These are phyloP conservation scores for Nymphalis io DNA, from an alignment of 1,140 invertebrate species.

Conservation along the genomic window DNA sequence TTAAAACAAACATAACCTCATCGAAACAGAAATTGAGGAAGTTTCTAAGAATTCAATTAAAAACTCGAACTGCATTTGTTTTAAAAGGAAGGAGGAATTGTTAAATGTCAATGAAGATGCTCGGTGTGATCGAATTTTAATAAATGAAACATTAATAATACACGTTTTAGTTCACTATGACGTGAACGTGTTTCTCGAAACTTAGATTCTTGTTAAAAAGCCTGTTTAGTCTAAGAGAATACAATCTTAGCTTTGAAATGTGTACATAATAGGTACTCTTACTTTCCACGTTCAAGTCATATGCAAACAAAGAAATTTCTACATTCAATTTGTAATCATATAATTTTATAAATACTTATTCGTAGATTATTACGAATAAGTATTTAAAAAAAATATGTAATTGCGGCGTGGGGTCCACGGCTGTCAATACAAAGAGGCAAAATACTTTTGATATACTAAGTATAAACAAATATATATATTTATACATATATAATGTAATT, in stretches of 20 bases:
- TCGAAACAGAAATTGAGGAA: conserved; percentile 11
- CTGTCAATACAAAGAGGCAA: too few species aligned
- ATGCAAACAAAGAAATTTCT: background rate
- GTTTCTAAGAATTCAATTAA: conserved; percentile 14
- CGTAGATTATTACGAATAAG: too few species aligned
- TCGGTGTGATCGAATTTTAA: conserved; percentile 13
- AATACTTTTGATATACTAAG: too few species aligned
- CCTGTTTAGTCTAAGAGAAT: background rate
- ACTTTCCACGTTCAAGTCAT: background rate
- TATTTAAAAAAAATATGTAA: too few species aligned
- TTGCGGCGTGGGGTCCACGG: too few species aligned
- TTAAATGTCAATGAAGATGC: conserved; percentile 17
- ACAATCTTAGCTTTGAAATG: background rate
- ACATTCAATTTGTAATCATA: background rate
- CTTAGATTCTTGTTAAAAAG: background rate
- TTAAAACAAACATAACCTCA: conserved; percentile 17
- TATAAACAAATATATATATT: too few species aligned
- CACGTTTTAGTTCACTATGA: background rate
- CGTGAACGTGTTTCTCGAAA: background rate
- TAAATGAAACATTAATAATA: conserved; percentile 3
- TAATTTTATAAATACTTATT: background rate
- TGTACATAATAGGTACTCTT: background rate
- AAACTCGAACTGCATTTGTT: background rate
- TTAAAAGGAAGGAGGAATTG: conserved; percentile 15
- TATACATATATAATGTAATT: too few species aligned